Percentiles rank a stretch among this genome's conserved stretches.
Evolutionary conservation across 1,140 invertebrate genomes (phyloP).

Genomic region (Luehdorfia chinensis): DNA sequence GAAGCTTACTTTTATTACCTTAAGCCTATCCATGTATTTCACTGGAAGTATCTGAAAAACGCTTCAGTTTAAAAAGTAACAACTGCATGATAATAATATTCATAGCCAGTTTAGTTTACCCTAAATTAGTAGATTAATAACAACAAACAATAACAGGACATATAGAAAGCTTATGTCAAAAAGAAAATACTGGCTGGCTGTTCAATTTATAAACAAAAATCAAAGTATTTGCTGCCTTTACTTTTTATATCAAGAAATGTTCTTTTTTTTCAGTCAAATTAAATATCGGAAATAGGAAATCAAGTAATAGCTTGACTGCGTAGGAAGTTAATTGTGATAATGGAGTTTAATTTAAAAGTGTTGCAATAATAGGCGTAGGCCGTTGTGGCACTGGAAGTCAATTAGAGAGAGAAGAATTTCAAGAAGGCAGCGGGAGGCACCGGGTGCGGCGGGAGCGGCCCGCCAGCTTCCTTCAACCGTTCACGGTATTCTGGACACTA

Average conservation of each 20-base stretch:
- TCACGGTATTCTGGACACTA: constrained; percentile 87
- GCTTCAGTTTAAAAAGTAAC: no score
- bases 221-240: constrained; percentile 6
- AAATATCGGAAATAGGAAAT: not conserved
- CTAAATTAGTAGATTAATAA: no score
- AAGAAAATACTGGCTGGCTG: no score
- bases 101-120: no score
- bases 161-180: no score
- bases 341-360: not conserved
- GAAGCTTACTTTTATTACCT: no score
- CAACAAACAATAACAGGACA: no score
- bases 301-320: not conserved
- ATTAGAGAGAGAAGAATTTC: constrained; percentile 93
- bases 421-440: constrained; percentile 93
- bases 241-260: constrained; percentile 1
- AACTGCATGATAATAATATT: no score
- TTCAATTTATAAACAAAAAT: no score
- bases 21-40: no score
- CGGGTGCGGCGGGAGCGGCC: constrained; percentile 87
- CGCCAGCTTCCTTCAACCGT: constrained; percentile 86
- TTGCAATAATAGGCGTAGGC: constrained; percentile 11
- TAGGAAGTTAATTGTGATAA: not conserved
- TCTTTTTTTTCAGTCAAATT: not conserved
- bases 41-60: no score
- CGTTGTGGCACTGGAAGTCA: not conserved